A percentile compares a stretch with the other conserved stretches of the same genome.
Evolutionary conservation across 2,888 invertebrate genomes (phyloP).

Genomic region (Taphrorychus bicolor): DNA sequence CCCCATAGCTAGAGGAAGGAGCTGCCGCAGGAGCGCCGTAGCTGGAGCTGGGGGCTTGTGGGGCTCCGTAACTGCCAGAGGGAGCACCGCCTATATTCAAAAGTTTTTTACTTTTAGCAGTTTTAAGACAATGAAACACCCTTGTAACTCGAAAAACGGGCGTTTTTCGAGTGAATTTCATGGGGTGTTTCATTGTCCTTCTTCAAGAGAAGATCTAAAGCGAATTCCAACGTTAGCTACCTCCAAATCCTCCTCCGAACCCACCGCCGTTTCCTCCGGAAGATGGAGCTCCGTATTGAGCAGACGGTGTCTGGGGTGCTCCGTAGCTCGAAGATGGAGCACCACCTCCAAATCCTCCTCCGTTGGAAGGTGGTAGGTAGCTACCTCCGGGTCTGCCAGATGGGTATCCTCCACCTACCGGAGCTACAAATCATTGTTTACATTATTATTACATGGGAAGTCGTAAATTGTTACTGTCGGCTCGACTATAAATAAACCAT

Average conservation of each 20-base stretch:
- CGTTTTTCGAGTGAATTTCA: too few relatives aligned
- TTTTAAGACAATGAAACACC: too few relatives aligned
- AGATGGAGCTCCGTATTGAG: slow-evolving; percentile 52
- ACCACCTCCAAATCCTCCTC: slow-evolving; percentile 52
- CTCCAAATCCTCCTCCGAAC: slow-evolving; percentile 43
- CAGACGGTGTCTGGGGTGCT: slow-evolving; percentile 57
- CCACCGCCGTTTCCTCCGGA: slow-evolving; percentile 46
- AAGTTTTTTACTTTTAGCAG: too few relatives aligned
- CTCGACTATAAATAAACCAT: not conserved
- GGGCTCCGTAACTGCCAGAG: slow-evolving; percentile 41
- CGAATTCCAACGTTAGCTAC: too few relatives aligned
- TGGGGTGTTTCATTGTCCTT: too few relatives aligned
- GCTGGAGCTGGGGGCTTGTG: slow-evolving; percentile 53
- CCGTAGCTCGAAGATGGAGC: slow-evolving; percentile 50
- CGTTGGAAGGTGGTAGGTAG: slow-evolving; percentile 51
- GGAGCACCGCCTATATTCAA: slow-evolving; percentile 41
- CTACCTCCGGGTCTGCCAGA: slow-evolving; percentile 52
- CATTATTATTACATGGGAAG: not conserved
- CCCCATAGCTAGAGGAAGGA: slow-evolving; percentile 57
- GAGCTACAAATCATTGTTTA: slow-evolving; percentile 40
- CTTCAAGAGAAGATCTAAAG: not conserved
- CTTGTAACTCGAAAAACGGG: too few relatives aligned
- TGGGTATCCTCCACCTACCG: slow-evolving; percentile 40
- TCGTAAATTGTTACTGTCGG: not conserved
- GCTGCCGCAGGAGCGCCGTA: slow-evolving; percentile 56